These are phyloP conservation scores for Strigops habroptila DNA, from an alignment of 2,113 vertebrate species.

Conservation along the genomic window DNA sequence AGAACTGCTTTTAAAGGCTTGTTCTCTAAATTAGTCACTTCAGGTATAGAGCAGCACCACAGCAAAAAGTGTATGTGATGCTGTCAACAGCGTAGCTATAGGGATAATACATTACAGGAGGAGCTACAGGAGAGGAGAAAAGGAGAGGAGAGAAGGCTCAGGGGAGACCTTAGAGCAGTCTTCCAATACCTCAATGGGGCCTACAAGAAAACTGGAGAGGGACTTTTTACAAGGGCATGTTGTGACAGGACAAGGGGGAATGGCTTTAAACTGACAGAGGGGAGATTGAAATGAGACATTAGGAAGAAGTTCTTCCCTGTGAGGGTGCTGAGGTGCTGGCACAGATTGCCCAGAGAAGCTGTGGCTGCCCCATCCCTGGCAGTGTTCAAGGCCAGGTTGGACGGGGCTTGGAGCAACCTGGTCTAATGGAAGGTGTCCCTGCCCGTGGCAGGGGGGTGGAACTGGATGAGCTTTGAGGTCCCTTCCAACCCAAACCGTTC, in stretches of 20 bases:
- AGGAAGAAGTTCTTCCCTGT: background rate
- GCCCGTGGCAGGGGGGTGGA: background rate
- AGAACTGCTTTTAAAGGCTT: background rate
- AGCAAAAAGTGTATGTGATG: rapidly evolving
- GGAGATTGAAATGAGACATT: background rate
- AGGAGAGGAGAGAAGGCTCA: background rate
- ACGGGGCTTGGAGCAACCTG: background rate
- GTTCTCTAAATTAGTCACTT: background rate
- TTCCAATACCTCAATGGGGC: background rate
- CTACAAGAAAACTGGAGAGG: background rate
- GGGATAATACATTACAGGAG: background rate
- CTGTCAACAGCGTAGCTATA: background rate
- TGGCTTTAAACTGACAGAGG: background rate
- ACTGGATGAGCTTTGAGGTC: background rate
- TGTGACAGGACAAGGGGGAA: background rate
- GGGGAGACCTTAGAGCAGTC: background rate
- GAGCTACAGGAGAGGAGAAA: background rate
- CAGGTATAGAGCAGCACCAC: background rate
- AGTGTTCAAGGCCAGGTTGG: background rate
- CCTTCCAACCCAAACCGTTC: background rate
- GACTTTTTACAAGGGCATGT: background rate
- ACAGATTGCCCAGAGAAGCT: background rate
- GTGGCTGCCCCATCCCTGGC: background rate
- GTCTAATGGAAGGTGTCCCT: background rate
- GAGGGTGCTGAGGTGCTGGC: background rate